Evolutionary conservation across 1,140 invertebrate genomes (phyloP), one percentile per base, ranked within the genome.

Genomic region (Halictus rubicundus): DNA sequence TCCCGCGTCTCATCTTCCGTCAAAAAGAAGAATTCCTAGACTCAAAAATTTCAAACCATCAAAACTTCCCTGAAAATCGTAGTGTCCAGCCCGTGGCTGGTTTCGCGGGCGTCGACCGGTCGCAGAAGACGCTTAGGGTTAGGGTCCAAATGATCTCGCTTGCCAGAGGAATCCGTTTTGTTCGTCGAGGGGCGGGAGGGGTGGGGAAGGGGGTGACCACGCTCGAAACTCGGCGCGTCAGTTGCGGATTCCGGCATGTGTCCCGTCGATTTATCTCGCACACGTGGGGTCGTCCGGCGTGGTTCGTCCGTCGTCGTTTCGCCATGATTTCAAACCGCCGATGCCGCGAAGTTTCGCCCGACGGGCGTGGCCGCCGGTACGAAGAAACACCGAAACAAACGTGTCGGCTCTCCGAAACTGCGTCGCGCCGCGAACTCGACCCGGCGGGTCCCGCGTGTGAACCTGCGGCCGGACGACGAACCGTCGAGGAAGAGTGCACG

Each of bases 181-280:
- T 64, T 49, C 68, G 46, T 4, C 8, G 8, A 1, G 5, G 12
- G 46, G 12, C 10, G 39, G 39, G 10, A 10, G 7, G 7, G 7
- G 39, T 3, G 6, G 0, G 39, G 46, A 0, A 1, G 12, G 10
- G 4, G 46, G 12, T 10, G 14, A 49, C 12, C 46, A 49, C 54
- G 37, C 27, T 7, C 73, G 65, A 77, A 79, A 81, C 74, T 70
- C 65, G n/a, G 5, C 42, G 25, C 74, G 65, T 77, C 79, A 49
- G 79, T 81, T 77, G 64, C 74, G 72, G 66, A 70, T 77, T 77
- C 73, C 79, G 39, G 73, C 65, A 63, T 70, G 79, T 77, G 79
- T 81, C 65, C 49, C 65, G 65, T 37, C 79, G 79, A 81, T 77
- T 81, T 75, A 81, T 77, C 79, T 77, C 74, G 59, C 66, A 59